Base-by-base conservation (phyloP, 2,888 invertebrate genomes). In the Rotaria magnacalcarata region DNA sequence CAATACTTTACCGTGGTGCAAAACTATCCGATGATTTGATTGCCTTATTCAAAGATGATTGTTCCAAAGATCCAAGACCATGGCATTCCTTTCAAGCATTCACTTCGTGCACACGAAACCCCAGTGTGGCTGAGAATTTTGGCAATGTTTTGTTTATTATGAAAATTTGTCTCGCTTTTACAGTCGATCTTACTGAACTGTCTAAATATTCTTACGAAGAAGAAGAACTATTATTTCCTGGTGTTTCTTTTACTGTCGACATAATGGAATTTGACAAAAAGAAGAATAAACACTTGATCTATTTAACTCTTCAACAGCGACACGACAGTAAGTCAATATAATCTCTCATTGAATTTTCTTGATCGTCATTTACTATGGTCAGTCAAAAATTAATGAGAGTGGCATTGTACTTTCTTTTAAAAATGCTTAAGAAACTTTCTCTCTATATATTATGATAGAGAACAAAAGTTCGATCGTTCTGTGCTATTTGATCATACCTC, bases 141-240 rank as follows among this genome's bases (percentile, higher is more conserved):
- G 74, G 74, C 27, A 74, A 74, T 74, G 41, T 41, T 6, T 41
- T 74, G 41, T 41, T 74, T 74, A 34, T 74, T 16, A 74, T 74
- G 74, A 74, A 74, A 74, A 41, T 21, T 27, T 19, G 3, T 19
- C 16, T 74, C 19, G 74, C 74, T 74, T 74, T 34, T 74, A 74
- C 74, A 41, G 74, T 74, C 7, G 74, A 74, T 41, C 74, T 74
- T 74, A 74, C 19, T 41, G 16, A 34, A 7, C 7, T 41, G 19
- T 74, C 74, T 1, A 3, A 74, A 16, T 74, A 41, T 74, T 41
- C 74, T 74, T 34, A 74, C 41, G 74, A 74, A 74, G 74, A 74
- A 74, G 74, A 74, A 74, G 74, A 74, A 8, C 21, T 74, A 74
- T 41, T 74, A 74, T 74, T 74, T 74, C 74, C 74, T 74, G 74